phyloP scores from a whole-genome alignment of 1,140 invertebrate genomes.

The Drosophila sproati region DNA sequence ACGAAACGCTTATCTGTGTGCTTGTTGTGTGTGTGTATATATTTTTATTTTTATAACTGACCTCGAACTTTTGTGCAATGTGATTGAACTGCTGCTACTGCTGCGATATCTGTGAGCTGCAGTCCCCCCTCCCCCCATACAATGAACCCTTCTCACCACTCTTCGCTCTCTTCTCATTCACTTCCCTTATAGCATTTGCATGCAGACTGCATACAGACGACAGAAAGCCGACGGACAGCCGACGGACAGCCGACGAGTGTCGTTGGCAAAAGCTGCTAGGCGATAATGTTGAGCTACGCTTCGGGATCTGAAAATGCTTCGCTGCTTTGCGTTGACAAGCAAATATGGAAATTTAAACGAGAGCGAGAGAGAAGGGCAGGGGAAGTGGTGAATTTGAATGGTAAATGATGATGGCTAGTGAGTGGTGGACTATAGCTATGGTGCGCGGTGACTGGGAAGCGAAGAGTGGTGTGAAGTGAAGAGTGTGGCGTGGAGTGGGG shows the following conservation, averaged over 20 bases:
- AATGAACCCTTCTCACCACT: no score
- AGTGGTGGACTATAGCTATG: not conserved
- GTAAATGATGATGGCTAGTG: slow-evolving; percentile 13
- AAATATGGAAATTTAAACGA: slow-evolving; percentile 71
- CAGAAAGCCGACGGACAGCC: not conserved
- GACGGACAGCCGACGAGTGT: not conserved
- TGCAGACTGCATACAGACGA: slow-evolving; percentile 69
- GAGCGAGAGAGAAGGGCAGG: slow-evolving; percentile 15
- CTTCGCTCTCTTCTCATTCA: not conserved
- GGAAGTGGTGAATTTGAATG: slow-evolving; percentile 49
- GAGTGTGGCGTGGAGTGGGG: no score
- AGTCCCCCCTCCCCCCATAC: slow-evolving; percentile 13
- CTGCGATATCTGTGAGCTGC: slow-evolving; percentile 69
- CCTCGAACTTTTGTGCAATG: slow-evolving; percentile 84
- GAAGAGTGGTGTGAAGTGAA: no score
- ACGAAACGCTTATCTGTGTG: slow-evolving; percentile 1
- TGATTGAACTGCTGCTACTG: slow-evolving; percentile 75
- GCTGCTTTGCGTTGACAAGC: slow-evolving; percentile 62
- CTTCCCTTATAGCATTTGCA: slow-evolving; percentile 58
- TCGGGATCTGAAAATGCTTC: slow-evolving; percentile 56
- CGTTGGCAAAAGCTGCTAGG: slow-evolving; percentile 37
- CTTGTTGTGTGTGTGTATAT: slow-evolving; percentile 36
- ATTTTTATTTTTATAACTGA: slow-evolving; percentile 82
- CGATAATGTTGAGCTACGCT: slow-evolving; percentile 56
- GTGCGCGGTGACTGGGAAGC: no score